These are phyloP conservation scores for Papilio glaucus DNA, from an alignment of 1,140 invertebrate genomes.

Conservation along the genomic window DNA sequence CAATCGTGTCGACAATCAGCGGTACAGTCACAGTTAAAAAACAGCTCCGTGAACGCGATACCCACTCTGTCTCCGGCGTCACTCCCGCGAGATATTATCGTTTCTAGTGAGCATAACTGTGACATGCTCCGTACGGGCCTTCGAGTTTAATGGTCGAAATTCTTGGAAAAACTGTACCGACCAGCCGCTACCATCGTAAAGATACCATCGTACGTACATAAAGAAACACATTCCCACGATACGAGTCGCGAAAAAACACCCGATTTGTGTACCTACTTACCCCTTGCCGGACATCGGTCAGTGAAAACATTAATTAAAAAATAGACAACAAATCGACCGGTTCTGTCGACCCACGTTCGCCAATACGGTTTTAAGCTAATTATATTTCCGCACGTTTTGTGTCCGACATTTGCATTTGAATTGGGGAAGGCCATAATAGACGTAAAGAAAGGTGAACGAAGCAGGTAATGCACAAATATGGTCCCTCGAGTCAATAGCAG, in stretches of 20 bases:
- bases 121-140: constrained; percentile 74
- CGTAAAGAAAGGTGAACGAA: constrained; percentile 39
- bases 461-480: constrained; percentile 57
- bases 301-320: constrained; percentile 78
- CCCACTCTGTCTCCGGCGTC: constrained; percentile 55
- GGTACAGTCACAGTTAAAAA: constrained; percentile 41
- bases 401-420: constrained; percentile 74
- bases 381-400: constrained; percentile 79
- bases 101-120: constrained; percentile 77
- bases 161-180: constrained; percentile 72
- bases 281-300: constrained; percentile 71
- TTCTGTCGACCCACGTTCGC: constrained; percentile 51
- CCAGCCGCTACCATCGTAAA: constrained; percentile 69
- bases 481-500: constrained; percentile 47
- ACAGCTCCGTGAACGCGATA: constrained; percentile 55
- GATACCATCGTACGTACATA: constrained; percentile 66
- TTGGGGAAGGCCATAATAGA: constrained; percentile 59
- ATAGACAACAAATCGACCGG: constrained; percentile 70
- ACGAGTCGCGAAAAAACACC: constrained; percentile 64
- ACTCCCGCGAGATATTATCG: constrained; percentile 76
- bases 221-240: constrained; percentile 70
- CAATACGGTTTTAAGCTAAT: constrained; percentile 70
- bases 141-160: constrained; percentile 71
- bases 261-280: constrained; percentile 40
- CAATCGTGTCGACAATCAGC: constrained; percentile 68